Conservation (phyloP, 2,113 vertebrate species). For the Aleadryas rufinucha region DNA sequence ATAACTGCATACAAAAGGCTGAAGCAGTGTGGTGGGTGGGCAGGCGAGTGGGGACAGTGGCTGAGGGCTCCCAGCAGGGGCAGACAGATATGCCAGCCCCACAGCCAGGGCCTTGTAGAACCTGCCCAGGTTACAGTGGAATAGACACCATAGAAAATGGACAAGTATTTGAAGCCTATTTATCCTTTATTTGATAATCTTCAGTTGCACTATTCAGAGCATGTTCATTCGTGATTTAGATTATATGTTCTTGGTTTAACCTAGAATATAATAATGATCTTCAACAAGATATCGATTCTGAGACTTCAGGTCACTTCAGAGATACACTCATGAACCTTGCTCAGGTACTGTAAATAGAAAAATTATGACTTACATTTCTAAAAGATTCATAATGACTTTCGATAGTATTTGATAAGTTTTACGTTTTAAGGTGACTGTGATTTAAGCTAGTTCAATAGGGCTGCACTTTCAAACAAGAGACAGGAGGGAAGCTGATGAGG, state of each 20-base stretch:
- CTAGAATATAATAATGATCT: constrained; percentile 77
- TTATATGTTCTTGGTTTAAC: neutral
- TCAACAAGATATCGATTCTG: constrained; percentile 74
- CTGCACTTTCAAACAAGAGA: neutral
- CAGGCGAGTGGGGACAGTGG: rapidly evolving
- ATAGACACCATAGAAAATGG: neutral
- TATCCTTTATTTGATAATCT: neutral
- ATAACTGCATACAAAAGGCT: neutral
- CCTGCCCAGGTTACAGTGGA: neutral
- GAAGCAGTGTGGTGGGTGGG: neutral
- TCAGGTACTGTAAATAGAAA: constrained; percentile 67
- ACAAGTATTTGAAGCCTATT: neutral
- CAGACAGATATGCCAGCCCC: neutral
- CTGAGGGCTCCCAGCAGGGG: neutral
- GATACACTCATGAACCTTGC: constrained; percentile 75
- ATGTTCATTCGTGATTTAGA: neutral
- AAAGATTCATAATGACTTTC: neutral
- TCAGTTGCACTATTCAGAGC: neutral
- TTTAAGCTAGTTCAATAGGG: neutral
- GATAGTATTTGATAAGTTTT: neutral
- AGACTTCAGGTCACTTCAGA: constrained; percentile 81
- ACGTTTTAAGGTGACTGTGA: neutral
- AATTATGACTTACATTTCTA: neutral
- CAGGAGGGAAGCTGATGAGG: neutral
- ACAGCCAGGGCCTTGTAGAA: neutral